Evolutionary conservation across 2,797 vertebrate genomes (phyloP).

Genomic region (Falco concolor): DNA sequence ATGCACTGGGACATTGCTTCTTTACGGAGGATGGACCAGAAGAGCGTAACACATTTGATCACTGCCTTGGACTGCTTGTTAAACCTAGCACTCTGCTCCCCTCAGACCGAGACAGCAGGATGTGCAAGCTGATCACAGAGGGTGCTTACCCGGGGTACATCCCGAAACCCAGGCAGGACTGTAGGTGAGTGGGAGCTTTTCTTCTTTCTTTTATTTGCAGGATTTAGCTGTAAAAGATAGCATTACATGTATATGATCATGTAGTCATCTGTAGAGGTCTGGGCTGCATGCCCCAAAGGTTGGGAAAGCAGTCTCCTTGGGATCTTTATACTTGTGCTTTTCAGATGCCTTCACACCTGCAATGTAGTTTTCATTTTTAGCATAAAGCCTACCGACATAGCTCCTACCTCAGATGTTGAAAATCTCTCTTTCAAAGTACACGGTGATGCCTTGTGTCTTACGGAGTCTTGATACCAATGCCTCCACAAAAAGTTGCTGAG

Average conservation of each 20-base stretch:
- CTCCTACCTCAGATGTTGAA: neutral
- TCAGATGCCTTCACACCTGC: neutral
- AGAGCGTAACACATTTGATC: constrained; percentile 94
- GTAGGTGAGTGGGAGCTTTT: constrained; percentile 78
- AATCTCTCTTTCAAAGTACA: neutral
- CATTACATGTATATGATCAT: neutral
- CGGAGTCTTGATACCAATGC: neutral
- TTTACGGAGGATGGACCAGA: constrained; percentile 95
- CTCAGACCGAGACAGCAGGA: constrained; percentile 90
- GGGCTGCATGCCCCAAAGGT: neutral
- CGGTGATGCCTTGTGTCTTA: neutral
- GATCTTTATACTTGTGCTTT: neutral
- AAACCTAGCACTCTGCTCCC: constrained; percentile 90
- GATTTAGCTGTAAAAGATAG: neutral
- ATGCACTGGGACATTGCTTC: constrained; percentile 91
- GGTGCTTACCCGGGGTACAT: constrained; percentile 88
- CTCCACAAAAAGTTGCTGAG: neutral
- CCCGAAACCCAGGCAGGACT: constrained; percentile 91
- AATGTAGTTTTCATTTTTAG: neutral
- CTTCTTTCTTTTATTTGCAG: neutral
- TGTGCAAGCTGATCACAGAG: constrained; percentile 88
- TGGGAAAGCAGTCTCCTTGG: neutral
- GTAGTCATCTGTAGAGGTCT: neutral
- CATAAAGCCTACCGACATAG: neutral
- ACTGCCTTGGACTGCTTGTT: constrained; percentile 90